These are phyloP conservation scores for Haliaeetus vocifer DNA, from an alignment of 2,797 vertebrate genomes.

Conservation along the genomic window DNA sequence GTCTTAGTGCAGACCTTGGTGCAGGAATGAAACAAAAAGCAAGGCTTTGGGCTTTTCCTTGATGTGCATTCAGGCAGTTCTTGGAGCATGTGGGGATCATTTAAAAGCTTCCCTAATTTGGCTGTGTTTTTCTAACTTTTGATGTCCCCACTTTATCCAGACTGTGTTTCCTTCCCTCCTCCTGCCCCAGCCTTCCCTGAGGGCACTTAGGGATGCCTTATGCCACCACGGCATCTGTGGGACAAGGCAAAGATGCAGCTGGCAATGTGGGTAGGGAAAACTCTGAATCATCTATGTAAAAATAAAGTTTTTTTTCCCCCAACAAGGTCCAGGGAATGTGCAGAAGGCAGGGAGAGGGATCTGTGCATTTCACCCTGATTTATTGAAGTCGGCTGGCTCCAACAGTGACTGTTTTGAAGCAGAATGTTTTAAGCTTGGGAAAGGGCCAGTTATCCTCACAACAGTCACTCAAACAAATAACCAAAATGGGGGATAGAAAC, in stretches of 20 bases:
- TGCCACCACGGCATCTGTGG: background rate
- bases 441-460: background rate
- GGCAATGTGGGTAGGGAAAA: background rate
- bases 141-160: background rate
- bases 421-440: background rate
- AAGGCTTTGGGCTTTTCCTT: background rate
- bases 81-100: background rate
- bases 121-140: background rate
- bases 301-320: rapidly evolving
- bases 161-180: background rate
- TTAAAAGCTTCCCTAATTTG: background rate
- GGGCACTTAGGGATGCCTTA: background rate
- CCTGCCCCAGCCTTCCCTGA: background rate
- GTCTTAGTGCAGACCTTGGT: background rate
- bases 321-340: background rate
- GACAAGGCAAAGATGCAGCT: background rate
- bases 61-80: background rate
- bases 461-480: background rate
- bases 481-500: background rate
- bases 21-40: background rate
- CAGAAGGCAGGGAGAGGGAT: background rate
- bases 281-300: background rate
- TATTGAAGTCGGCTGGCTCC: background rate
- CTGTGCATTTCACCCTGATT: background rate
- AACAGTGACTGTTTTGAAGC: background rate